Evolutionary conservation across 2,888 invertebrate genomes (phyloP).

Genomic region (Lasioglossum calceatum): DNA sequence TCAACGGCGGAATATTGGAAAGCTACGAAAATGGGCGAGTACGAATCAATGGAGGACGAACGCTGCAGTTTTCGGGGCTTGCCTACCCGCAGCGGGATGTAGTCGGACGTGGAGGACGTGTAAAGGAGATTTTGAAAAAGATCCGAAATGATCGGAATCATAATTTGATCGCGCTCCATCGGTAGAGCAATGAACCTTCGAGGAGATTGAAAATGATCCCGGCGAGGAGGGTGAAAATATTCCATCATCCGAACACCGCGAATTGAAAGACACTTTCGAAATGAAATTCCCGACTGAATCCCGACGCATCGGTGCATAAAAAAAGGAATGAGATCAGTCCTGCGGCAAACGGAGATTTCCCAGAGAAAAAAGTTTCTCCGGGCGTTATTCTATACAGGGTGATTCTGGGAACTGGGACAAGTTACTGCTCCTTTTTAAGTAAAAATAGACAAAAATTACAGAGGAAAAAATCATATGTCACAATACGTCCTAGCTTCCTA

Average conservation of each 20-base stretch:
- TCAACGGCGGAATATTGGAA: background rate
- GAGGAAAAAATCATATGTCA: too few species aligned
- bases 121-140: too few species aligned
- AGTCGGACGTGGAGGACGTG: background rate
- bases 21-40: background rate
- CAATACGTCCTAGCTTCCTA: too few species aligned
- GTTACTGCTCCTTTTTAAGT: too few species aligned
- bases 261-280: constrained; percentile 18
- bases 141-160: too few species aligned
- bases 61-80: background rate
- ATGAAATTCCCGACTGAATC: constrained; percentile 30
- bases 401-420: too few species aligned
- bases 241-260: background rate
- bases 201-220: too few species aligned
- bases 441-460: too few species aligned
- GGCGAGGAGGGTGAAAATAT: background rate
- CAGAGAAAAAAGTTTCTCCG: constrained; percentile 27
- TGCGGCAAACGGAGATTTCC: constrained; percentile 13
- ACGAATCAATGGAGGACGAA: background rate
- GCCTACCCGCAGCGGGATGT: background rate
- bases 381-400: constrained; percentile 7
- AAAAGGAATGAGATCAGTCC: background rate
- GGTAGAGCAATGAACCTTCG: too few species aligned
- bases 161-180: too few species aligned
- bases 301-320: background rate